phyloP scores from a whole-genome alignment of 2,113 vertebrate genomes.

The Oceanites oceanicus region DNA sequence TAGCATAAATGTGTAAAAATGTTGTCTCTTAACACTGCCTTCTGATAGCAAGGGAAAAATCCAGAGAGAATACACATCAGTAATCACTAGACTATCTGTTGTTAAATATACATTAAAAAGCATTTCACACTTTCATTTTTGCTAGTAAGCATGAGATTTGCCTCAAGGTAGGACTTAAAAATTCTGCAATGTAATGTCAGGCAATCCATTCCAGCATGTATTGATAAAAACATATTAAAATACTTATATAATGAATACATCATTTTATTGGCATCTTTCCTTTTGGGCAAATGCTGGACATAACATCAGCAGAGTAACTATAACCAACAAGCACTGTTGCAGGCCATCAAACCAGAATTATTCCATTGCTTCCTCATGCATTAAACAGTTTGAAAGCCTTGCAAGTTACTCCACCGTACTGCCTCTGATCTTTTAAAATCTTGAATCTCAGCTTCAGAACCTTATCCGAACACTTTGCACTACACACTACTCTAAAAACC shows the following conservation, averaged over 20 bases:
- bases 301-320: conserved; percentile 5
- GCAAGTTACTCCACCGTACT: background rate
- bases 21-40: conserved; percentile 72
- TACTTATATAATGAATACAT: conserved; percentile 71
- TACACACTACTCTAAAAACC: background rate
- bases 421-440: background rate
- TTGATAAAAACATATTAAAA: conserved; percentile 73
- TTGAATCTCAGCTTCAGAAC: background rate
- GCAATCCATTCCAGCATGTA: conserved; percentile 68
- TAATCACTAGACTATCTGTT: conserved; percentile 92
- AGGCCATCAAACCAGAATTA: conserved; percentile 4
- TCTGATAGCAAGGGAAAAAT: conserved; percentile 71
- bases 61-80: conserved; percentile 92
- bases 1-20: conserved; percentile 91
- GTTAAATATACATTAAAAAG: conserved; percentile 99
- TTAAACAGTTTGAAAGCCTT: conserved; percentile 10
- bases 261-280: conserved; percentile 56
- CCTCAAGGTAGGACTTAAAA: conserved; percentile 94
- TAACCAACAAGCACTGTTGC: conserved; percentile 7
- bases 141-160: conserved; percentile 88
- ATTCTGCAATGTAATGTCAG: conserved; percentile 87
- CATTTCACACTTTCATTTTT: conserved; percentile 98
- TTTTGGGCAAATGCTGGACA: conserved; percentile 32
- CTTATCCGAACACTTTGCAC: background rate
- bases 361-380: background rate